Evolutionary conservation across 2,797 vertebrate genomes (phyloP), one percentile per base, ranked within the genome.

Genomic region (Psittacula derbiana): DNA sequence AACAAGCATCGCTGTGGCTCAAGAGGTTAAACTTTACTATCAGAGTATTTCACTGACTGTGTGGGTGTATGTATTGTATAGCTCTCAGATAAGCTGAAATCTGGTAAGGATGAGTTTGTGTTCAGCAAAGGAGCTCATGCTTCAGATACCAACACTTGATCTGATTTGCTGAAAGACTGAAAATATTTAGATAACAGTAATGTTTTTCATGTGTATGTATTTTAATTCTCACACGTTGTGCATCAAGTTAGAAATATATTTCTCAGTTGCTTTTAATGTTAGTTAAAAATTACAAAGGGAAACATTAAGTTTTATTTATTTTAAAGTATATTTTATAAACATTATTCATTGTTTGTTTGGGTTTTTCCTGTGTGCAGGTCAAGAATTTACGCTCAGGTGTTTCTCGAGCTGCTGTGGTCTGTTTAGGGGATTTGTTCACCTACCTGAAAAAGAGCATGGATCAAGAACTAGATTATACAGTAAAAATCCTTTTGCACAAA

Each of bases 331-430:
- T 93, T 80, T 95, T 90, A 8, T 86, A 47, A 90, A 80, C 90
- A 70, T 95, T 93, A 79, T 94, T 88, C 81, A 74, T 80, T 94
- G 89, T 95, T 95, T 95, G 91, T 86, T 86, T 88, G 86, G 93
- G 80, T 95, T 91, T 92, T 95, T 94, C 82, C 90, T 87, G 81
- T 95, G 97, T 95, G 86, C 97, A 99, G 99, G 99, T 99, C 71
- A 99, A 98, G 98, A 99, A 99, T 97, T 98, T 99, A 95, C 98
- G 99, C 57, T 99, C 99, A 50, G 98, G 98, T 31, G 99, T 99
- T 93, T 99, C 99, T 62, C 98, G 99, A 87, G 98, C 98, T 87
- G 99, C 99, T 10, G 98, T 99, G 82, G 97, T 98, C 75, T 99
- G 99, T 53, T 97, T 99, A 97, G 98, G 98, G 44, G 99, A 99